These are phyloP conservation scores for Terrapene triunguis DNA, from an alignment of 2,113 vertebrate species.

Conservation along the genomic window DNA sequence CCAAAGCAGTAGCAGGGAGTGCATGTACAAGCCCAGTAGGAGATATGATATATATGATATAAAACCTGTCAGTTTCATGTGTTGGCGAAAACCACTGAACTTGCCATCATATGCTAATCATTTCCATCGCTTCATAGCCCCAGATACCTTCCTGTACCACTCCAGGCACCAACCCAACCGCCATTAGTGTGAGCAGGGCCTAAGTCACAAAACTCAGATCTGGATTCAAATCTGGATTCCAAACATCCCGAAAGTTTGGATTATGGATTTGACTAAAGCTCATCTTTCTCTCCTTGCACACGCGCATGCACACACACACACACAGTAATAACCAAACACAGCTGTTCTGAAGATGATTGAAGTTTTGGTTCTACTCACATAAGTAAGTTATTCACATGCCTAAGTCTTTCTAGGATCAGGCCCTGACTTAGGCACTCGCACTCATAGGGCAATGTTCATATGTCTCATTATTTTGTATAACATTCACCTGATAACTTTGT, in stretches of 20 bases:
- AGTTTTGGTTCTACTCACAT: not conserved
- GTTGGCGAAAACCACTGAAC: not conserved
- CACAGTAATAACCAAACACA: not conserved
- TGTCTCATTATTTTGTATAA: not conserved
- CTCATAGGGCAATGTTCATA: not conserved
- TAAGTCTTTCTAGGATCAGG: not conserved
- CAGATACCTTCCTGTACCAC: not conserved
- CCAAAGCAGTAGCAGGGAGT: not conserved
- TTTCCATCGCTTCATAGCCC: not conserved
- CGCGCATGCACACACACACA: too few relatives aligned
- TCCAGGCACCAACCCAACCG: not conserved
- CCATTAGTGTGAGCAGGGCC: not conserved
- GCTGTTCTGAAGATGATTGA: not conserved
- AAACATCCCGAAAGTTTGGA: not conserved
- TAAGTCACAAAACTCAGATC: not conserved
- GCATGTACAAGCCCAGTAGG: not conserved
- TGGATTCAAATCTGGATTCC: not conserved
- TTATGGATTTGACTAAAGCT: not conserved
- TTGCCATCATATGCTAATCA: not conserved
- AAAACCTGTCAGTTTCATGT: not conserved
- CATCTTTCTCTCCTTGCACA: not conserved
- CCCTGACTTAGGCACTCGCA: not conserved
- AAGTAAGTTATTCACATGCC: not conserved
- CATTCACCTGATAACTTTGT: conserved; percentile 13
- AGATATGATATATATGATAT: not conserved